Evolutionary conservation across 2,888 invertebrate species (phyloP).

Genomic region (Choreutis nemorana): DNA sequence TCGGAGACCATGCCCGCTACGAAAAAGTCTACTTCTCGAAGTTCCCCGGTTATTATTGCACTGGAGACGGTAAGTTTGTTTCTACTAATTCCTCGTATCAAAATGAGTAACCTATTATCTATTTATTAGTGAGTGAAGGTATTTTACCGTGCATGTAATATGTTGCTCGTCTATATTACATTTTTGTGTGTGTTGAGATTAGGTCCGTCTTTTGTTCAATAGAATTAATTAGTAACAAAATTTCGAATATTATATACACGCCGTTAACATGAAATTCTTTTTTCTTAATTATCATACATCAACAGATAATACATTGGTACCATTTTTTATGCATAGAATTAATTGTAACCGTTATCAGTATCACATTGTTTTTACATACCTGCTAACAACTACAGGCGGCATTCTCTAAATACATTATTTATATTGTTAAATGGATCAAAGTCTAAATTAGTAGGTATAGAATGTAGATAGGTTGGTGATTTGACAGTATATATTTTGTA

Average conservation of each 20-base stretch:
- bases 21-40: slow-evolving; percentile 93
- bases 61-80: slow-evolving; percentile 87
- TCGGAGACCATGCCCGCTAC: slow-evolving; percentile 88
- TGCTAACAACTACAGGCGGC: too few relatives aligned
- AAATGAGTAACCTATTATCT: slow-evolving; percentile 1
- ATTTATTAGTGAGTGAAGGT: background rate
- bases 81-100: background rate
- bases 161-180: background rate
- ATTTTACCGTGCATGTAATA: background rate
- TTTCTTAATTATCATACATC: too few relatives aligned
- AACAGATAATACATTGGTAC: too few relatives aligned
- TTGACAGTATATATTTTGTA: too few relatives aligned
- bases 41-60: slow-evolving; percentile 97
- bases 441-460: too few relatives aligned
- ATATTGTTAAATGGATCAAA: too few relatives aligned
- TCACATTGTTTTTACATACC: too few relatives aligned
- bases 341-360: too few relatives aligned
- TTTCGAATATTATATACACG: slow-evolving; percentile 3
- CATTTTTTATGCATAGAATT: too few relatives aligned
- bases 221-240: slow-evolving; percentile 2
- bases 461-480: too few relatives aligned
- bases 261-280: too few relatives aligned
- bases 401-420: too few relatives aligned
- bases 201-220: background rate
- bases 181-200: background rate